Evolutionary conservation across 35 echinoderm and acorn worm genomes (phyloP), one percentile per base, ranked within the genome.

Genomic region (Ophiothrix spiculata): DNA sequence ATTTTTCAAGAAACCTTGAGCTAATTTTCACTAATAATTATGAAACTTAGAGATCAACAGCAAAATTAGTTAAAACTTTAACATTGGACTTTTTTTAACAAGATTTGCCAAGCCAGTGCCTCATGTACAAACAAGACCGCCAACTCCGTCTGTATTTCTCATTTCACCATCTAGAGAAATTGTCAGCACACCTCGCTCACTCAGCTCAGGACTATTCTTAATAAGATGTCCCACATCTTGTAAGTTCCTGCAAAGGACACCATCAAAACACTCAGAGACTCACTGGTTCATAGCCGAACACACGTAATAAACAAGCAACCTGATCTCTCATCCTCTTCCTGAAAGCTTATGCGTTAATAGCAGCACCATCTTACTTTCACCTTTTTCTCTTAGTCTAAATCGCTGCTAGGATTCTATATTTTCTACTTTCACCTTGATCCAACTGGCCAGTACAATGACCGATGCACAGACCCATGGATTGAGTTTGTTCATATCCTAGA

Each of bases 221-320:
- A n/a, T n/a, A n/a, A n/a, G n/a, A 69, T 15, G 25, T 69, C 3
- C 60, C 60, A 69, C 60, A 69, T 69, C 60, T 28, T 12, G 4
- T 28, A 4, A 69, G 1, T 69, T 25, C 60, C 60, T 69, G 17
- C 29, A 69, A 15, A 15, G 1, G 29, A 69, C 60, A 69, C 60
- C 60, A 69, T 25, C 60, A 69, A 69, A 69, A 69, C 60, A 69
- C 60, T 69, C 60, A n/a, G 17, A 69, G 60, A 69, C 60, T 69
- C 60, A 69, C 6, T 69, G 60, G 60, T 28, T 69, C 60, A 69
- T 69, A 28, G 60, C 60, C 60, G 17, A 69, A 28, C 60, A 69
- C 60, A 69, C 60, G 60, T 28, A 69, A 69, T 69, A 69, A 69
- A 69, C 60, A 69, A 69, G 60, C 60, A 69, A 69, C 60, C 60